Conservation (phyloP, 2,888 invertebrate genomes). For the Cosmia pyralina region DNA sequence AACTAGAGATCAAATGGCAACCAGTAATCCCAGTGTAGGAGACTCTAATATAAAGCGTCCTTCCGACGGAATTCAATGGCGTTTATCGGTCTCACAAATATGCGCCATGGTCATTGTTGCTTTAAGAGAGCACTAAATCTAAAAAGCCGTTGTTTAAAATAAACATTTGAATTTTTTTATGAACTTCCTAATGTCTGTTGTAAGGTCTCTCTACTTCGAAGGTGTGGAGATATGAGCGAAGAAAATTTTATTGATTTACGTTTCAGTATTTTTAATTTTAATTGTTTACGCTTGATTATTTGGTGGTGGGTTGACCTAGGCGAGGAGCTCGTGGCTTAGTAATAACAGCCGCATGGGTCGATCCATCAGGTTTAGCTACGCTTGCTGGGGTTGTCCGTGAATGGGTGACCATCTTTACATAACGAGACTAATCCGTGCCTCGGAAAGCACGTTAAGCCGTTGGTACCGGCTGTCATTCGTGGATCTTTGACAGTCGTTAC, state of each 20-base stretch:
- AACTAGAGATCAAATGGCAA: slow-evolving; percentile 34
- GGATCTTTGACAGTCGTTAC: too few relatives aligned
- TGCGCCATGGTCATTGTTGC: slow-evolving; percentile 61
- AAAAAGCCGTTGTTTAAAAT: slow-evolving; percentile 60
- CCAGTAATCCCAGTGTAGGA: slow-evolving; percentile 27
- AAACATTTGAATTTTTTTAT: slow-evolving; percentile 64
- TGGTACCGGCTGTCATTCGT: too few relatives aligned
- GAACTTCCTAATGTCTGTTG: slow-evolving; percentile 63
- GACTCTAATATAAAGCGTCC: slow-evolving; percentile 47
- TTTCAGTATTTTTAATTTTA: slow-evolving; percentile 36
- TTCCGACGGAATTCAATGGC: slow-evolving; percentile 41
- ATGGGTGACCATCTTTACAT: too few relatives aligned
- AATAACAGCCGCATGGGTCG: too few relatives aligned
- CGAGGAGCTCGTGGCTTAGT: too few relatives aligned
- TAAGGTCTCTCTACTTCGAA: slow-evolving; percentile 61
- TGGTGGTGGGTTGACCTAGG: not conserved
- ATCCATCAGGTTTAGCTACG: too few relatives aligned
- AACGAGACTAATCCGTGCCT: too few relatives aligned
- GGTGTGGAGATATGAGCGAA: slow-evolving; percentile 40
- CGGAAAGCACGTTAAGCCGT: too few relatives aligned
- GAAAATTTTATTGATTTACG: slow-evolving; percentile 45
- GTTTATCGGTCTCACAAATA: slow-evolving; percentile 55
- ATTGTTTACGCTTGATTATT: slow-evolving; percentile 27
- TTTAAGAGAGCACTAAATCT: slow-evolving; percentile 61
- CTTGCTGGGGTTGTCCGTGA: too few relatives aligned